phyloP scores from a whole-genome alignment of 2,113 vertebrate species.

The Paedocypris sp. region DNA sequence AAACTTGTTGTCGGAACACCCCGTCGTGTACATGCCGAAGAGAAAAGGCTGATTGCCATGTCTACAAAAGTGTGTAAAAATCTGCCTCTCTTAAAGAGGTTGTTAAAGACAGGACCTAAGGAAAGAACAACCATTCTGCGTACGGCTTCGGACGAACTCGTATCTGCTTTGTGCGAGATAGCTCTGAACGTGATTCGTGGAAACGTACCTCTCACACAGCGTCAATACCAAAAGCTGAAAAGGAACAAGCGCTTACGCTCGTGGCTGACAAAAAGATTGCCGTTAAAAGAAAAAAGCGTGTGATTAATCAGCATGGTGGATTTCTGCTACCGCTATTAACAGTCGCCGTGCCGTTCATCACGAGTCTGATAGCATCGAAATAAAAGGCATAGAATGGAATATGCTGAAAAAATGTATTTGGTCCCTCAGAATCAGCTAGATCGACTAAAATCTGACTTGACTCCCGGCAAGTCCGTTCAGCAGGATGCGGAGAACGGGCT shows the following conservation, averaged over 20 bases:
- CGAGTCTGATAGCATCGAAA: neutral
- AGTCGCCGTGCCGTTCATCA: neutral
- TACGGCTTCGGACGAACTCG: neutral
- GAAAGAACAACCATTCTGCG: neutral
- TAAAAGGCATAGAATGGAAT: neutral
- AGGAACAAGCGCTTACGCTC: neutral
- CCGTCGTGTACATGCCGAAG: slow-evolving; percentile 4
- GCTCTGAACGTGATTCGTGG: neutral
- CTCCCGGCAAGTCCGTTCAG: neutral
- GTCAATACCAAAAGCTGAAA: neutral
- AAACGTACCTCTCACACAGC: neutral
- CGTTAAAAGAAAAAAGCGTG: no score
- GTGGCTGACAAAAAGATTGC: neutral
- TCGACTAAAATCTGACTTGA: neutral
- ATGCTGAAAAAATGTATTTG: neutral
- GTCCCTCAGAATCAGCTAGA: neutral
- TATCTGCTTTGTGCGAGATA: neutral
- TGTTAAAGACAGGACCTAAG: neutral
- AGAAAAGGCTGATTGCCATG: neutral
- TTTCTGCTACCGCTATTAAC: neutral
- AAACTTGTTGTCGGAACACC: neutral
- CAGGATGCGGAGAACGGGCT: neutral
- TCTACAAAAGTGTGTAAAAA: slow-evolving; percentile 5
- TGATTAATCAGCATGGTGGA: neutral
- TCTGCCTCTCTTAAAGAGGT: neutral